Conservation (phyloP, 1,140 invertebrate species). For the Apis florea region DNA sequence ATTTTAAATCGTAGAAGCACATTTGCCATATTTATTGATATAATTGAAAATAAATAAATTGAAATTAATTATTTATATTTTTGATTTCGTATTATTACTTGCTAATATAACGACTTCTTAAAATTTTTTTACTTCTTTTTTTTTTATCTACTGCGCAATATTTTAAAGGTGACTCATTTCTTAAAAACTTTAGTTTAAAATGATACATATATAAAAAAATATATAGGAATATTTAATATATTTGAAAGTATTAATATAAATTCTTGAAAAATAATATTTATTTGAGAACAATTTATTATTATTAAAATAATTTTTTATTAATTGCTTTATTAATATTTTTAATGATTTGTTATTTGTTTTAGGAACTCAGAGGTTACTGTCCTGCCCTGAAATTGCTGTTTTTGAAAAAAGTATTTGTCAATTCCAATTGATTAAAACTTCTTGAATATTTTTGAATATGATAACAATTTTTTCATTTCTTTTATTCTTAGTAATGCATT, state of each 20-base stretch:
- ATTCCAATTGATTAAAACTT: neutral
- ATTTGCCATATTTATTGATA: too few relatives aligned
- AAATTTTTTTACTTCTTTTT: neutral
- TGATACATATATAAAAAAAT: neutral
- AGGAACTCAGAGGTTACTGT: conserved; percentile 31
- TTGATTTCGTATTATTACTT: neutral
- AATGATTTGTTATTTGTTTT: conserved; percentile 43
- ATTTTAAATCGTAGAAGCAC: neutral
- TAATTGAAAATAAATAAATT: too few relatives aligned
- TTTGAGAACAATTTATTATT: neutral
- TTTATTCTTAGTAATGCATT: conserved; percentile 59
- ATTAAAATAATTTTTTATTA: neutral
- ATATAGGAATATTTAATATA: neutral
- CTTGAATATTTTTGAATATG: neutral
- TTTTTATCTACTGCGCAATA: conserved; percentile 30
- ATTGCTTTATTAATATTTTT: neutral
- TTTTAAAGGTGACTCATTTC: conserved; percentile 28
- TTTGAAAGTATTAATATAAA: neutral
- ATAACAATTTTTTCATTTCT: conserved; percentile 7
- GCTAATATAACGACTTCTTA: neutral
- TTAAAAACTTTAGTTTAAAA: conserved; percentile 13
- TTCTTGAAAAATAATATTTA: neutral
- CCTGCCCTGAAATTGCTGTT: neutral
- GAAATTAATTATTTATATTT: neutral
- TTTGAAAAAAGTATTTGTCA: neutral